These are phyloP conservation scores for Chrosomus eos DNA, from an alignment of 2,797 vertebrate genomes.

Conservation along the genomic window DNA sequence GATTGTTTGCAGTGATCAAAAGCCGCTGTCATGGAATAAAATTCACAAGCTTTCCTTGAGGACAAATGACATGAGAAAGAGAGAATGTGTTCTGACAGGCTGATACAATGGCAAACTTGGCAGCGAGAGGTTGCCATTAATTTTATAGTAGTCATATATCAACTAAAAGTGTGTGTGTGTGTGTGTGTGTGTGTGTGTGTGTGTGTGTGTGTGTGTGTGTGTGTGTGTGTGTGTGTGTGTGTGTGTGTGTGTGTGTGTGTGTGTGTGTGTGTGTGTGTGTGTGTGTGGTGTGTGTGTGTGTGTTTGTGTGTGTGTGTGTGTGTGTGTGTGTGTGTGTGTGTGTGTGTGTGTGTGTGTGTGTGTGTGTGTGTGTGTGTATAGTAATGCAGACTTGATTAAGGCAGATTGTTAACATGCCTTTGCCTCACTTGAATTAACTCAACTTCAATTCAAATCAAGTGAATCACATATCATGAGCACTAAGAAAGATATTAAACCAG, in stretches of 20 bases:
- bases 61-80: constrained; percentile 42
- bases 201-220: neutral
- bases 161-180: neutral
- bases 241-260: neutral
- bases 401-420: constrained; percentile 16
- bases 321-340: neutral
- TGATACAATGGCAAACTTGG: constrained; percentile 28
- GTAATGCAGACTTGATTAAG: neutral
- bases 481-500: neutral
- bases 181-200: neutral
- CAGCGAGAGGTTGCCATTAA: constrained; percentile 3
- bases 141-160: constrained; percentile 30
- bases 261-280: neutral
- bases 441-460: neutral
- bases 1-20: constrained; percentile 43
- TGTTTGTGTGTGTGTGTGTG: neutral
- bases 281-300: no score
- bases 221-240: neutral
- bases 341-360: neutral
- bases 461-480: neutral
- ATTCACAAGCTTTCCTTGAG: constrained; percentile 37
- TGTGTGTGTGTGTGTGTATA: neutral
- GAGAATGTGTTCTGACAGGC: constrained; percentile 47
- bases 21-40: constrained; percentile 32
- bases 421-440: constrained; percentile 7